Evolutionary conservation across 1,140 invertebrate genomes (phyloP), one percentile per base, ranked within the genome.

Genomic region (Lasioglossum albipes): DNA sequence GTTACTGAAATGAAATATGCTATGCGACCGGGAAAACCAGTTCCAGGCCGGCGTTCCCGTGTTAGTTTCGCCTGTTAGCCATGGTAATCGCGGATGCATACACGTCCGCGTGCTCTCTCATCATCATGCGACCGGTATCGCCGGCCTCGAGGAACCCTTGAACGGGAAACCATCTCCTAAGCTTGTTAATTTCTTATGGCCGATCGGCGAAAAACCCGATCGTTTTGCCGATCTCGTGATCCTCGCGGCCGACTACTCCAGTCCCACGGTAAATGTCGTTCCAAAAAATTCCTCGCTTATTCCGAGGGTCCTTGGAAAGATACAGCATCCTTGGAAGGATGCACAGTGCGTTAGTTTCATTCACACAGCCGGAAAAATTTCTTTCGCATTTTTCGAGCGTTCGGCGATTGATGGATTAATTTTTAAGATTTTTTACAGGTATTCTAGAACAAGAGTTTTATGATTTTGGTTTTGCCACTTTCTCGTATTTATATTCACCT

Each of bases 21-120:
- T 83, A 88, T 77, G 79, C 72, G 81, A 75, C 84, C 68, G 74
- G 78, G 84, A 85, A 87, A 88, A 88, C 87, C 87, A 87, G 87
- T 88, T 88, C 81, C 75, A 72, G 78, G 31, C 70, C 79, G 74
- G 69, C 75, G 82, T 79, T 79, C 68, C 82, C 85, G 82, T 66
- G 85, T 85, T 81, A 75, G 61, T 73, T 80, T 79, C 75, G 69
- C 79, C 69, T 75, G 71, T 79, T 85, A 79, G 71, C 42, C 75
- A 72, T 69, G 70, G 61, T 85, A 82, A 84, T 75, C 70, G 71
- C 66, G 57, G 57, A 74, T 61, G 65, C 54, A 67, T 69, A 54
- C 27, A 57, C 42, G 42, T 59, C 20, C 68, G 52, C 74, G 45
- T 84, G 61, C 77, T 74, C 64, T 84, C 70, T 57, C 69, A 79